These are phyloP conservation scores for Trematomus loennbergii DNA, from an alignment of 2,113 vertebrate species.

Conservation along the genomic window DNA sequence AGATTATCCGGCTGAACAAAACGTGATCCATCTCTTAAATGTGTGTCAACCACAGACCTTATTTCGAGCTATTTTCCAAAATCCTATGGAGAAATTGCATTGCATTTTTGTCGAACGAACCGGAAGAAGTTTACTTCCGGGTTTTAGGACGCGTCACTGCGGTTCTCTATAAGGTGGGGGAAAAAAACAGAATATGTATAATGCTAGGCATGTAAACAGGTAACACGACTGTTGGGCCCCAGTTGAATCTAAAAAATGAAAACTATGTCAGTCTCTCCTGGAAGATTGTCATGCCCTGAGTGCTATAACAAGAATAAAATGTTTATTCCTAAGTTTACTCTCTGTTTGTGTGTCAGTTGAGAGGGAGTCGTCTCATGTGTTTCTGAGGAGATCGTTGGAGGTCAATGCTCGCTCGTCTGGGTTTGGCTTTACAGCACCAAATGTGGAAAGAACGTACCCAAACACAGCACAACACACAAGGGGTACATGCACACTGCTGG, in stretches of 20 bases:
- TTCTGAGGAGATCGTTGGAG: slow-evolving; percentile 75
- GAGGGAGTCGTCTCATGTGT: slow-evolving; percentile 73
- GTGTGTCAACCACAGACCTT: no score
- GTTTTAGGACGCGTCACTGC: no score
- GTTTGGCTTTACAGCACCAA: neutral
- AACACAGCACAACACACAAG: slow-evolving; percentile 32
- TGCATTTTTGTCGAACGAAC: no score
- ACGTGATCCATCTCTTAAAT: no score
- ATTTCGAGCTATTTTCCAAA: no score
- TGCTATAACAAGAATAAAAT: neutral
- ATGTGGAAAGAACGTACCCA: slow-evolving; percentile 39
- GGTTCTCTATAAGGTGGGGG: no score
- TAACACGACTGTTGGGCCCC: neutral
- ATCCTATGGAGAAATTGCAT: no score
- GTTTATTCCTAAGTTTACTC: neutral
- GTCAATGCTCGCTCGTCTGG: slow-evolving; percentile 55
- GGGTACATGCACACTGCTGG: slow-evolving; percentile 28
- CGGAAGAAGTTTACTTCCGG: no score
- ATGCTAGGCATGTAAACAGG: neutral
- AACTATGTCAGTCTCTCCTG: neutral
- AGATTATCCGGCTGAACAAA: no score
- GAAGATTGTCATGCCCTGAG: neutral
- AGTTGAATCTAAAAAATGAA: neutral
- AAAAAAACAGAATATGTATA: no score
- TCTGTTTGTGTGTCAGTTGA: slow-evolving; percentile 74